phyloP scores from a whole-genome alignment of 1,140 invertebrate genomes.

The Coelopa frigida region DNA sequence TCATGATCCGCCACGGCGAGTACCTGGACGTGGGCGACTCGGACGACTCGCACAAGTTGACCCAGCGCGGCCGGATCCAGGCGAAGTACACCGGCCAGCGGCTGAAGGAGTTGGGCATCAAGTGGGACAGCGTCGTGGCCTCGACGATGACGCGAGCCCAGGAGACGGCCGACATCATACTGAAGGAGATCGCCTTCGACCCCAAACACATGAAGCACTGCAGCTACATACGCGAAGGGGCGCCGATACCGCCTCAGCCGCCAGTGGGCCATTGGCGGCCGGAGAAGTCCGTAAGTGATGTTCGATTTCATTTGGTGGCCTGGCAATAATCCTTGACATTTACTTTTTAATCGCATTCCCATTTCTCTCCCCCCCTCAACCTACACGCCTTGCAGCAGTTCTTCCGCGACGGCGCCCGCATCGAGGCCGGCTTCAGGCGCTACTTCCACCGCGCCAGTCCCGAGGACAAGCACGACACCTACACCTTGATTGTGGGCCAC shows the following conservation, averaged over 20 bases:
- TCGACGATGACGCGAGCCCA: slow-evolving; percentile 92
- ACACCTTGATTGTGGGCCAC: slow-evolving; percentile 93
- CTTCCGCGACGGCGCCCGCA: slow-evolving; percentile 87
- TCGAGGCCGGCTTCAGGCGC: slow-evolving; percentile 92
- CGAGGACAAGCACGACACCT: slow-evolving; percentile 73
- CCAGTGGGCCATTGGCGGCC: slow-evolving; percentile 79
- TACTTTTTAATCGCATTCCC: background rate
- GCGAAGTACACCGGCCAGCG: slow-evolving; percentile 74
- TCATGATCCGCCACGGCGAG: slow-evolving; percentile 93
- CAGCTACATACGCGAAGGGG: slow-evolving; percentile 84
- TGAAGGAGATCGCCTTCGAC: slow-evolving; percentile 38
- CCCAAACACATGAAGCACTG: slow-evolving; percentile 55
- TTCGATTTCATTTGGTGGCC: background rate
- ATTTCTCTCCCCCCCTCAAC: background rate
- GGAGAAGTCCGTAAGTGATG: slow-evolving; percentile 60
- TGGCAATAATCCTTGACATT: background rate
- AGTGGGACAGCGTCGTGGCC: slow-evolving; percentile 68
- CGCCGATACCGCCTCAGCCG: slow-evolving; percentile 91
- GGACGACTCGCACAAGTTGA: slow-evolving; percentile 73
- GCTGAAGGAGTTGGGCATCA: slow-evolving; percentile 64
- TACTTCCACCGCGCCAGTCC: slow-evolving; percentile 87
- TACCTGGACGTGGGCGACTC: slow-evolving; percentile 68
- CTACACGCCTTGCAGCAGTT: slow-evolving; percentile 65
- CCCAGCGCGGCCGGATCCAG: slow-evolving; percentile 73
- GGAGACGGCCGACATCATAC: slow-evolving; percentile 83